Percentiles rank a stretch among this genome's conserved stretches.
Evolutionary conservation across 2,888 invertebrate species (phyloP).

Genomic region (Saturnia japonica): DNA sequence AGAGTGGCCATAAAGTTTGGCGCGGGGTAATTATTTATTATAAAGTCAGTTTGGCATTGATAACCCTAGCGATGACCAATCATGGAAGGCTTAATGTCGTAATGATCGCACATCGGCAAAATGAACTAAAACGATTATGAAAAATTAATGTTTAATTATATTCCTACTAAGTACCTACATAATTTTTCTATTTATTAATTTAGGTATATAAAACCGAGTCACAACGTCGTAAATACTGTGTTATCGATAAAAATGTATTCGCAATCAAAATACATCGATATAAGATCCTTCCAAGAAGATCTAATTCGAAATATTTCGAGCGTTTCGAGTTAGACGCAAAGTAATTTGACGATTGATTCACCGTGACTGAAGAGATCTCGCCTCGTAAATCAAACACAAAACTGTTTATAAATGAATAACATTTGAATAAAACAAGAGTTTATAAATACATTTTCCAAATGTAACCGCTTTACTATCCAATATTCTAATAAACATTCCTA

Average conservation of each 20-base stretch:
- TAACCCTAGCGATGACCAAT: not conserved
- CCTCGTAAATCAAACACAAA: conserved; percentile 23
- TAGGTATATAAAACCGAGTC: not conserved
- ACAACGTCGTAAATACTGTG: not conserved
- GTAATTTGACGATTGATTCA: conserved; percentile 19
- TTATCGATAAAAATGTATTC: not conserved
- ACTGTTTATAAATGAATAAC: conserved; percentile 7
- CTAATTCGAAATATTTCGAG: not conserved
- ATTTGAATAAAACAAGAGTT: conserved; percentile 23
- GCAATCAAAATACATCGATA: not conserved
- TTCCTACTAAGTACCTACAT: not conserved
- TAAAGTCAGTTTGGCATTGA: not conserved
- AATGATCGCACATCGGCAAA: not conserved
- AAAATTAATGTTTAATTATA: not conserved
- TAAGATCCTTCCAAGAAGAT: not conserved
- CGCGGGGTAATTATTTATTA: too few species aligned
- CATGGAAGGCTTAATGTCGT: not conserved
- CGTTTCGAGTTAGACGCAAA: not conserved
- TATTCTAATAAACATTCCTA: not conserved
- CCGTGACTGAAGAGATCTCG: conserved; percentile 19
- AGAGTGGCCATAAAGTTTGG: too few species aligned
- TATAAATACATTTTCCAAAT: conserved; percentile 5
- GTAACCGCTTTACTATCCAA: not conserved
- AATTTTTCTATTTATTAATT: not conserved
- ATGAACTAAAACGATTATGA: not conserved